Evolutionary conservation across 1,140 invertebrate genomes (phyloP), one percentile per base, ranked within the genome.

Genomic region (Pemphigus obesinymphae): DNA sequence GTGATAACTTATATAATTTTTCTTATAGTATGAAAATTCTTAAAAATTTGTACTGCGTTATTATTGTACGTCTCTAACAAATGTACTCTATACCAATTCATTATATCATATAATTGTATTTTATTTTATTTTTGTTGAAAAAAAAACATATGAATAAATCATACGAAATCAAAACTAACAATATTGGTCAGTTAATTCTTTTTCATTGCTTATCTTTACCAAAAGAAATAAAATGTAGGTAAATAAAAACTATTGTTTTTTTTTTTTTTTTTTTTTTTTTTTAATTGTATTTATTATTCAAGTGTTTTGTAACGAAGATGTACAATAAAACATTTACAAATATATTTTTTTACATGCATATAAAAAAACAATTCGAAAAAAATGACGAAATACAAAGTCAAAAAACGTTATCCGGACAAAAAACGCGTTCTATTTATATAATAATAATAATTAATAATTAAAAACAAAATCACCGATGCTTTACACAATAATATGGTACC

Each of bases 331-430:
- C 76, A 63, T 61, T 61, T 80, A 80, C 76, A 80, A 80, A 80
- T 80, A 63, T 80, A 80, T 43, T 80, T 80, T 63, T 80, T 80
- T 63, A 61, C 55, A 80, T 80, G 55, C 55, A 80, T 80, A 80
- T 80, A 63, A 80, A 80, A 78, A 80, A 80, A 80, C 76, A 80
- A 80, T 80, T 80, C n/a, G 37, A 80, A 80, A 80, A 78, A 73
- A 63, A 61, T 31, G 55, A 43, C 55, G 55, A 80, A 80, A 80
- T 80, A 80, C 76, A 80, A 61, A 80, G 76, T 80, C 55, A 43
- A 80, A 45, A 80, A 80, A 63, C 34, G 23, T 26, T 63, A 63
- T 43, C 31, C 55, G 50, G 55, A 43, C 55, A 61, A 63, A 63
- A 40, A 43, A 43, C 73, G n/a, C 73, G 53, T 37, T 78, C 50